Evolutionary conservation across 2,113 vertebrate species (phyloP).

Genomic region (Panthera leo): DNA sequence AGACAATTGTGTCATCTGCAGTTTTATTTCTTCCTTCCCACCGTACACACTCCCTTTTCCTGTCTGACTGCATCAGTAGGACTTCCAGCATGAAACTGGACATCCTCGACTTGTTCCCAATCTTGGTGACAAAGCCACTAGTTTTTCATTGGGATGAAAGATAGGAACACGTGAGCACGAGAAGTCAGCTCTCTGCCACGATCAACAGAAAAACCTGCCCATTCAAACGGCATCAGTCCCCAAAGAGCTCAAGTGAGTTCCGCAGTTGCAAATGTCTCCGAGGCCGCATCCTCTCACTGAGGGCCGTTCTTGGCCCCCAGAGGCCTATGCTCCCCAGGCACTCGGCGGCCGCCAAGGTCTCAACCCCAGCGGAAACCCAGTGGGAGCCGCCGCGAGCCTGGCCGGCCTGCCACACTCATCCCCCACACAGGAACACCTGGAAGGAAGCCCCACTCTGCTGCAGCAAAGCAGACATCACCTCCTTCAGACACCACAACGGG

Average conservation of each 20-base stretch:
- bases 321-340: no score
- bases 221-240: not conserved
- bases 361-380: not conserved
- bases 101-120: not conserved
- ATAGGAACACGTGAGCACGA: not conserved
- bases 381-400: not conserved
- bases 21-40: not conserved
- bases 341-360: not conserved
- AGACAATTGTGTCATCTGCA: not conserved
- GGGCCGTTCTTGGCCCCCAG: not conserved
- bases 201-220: not conserved
- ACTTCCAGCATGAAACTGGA: not conserved
- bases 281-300: not conserved
- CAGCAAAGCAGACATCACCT: accelerated
- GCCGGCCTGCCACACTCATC: no score
- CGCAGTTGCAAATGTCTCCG: not conserved
- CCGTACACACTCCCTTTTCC: not conserved
- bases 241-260: not conserved
- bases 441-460: not conserved
- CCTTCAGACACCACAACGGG: not conserved
- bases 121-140: not conserved
- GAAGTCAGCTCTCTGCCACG: not conserved
- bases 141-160: not conserved
- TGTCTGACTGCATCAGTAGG: not conserved
- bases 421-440: not conserved